phyloP scores from a whole-genome alignment of 2,113 vertebrate species.

The Bambusicola thoracicus region DNA sequence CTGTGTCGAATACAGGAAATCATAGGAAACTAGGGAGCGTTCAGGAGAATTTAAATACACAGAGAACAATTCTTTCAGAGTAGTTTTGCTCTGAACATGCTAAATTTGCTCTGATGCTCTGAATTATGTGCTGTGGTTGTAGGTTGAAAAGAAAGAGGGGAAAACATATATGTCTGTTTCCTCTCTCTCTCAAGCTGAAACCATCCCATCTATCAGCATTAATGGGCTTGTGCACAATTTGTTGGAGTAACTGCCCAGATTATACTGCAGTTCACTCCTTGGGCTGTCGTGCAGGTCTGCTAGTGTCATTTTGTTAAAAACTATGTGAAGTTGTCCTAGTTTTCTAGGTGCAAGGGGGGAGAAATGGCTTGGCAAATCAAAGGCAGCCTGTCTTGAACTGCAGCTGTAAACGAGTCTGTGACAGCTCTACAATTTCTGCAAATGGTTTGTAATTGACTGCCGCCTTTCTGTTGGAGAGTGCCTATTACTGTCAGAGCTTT shows the following conservation, averaged over 20 bases:
- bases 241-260: neutral
- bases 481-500: constrained; percentile 80
- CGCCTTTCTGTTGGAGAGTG: constrained; percentile 69
- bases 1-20: neutral
- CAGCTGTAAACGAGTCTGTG: constrained; percentile 73
- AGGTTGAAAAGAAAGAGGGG: neutral
- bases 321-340: constrained; percentile 38
- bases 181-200: neutral
- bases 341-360: constrained; percentile 13
- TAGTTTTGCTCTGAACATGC: neutral
- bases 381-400: constrained; percentile 43
- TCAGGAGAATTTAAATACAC: neutral
- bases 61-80: neutral
- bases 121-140: neutral
- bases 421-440: constrained; percentile 79
- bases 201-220: neutral
- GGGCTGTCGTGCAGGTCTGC: constrained; percentile 14
- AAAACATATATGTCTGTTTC: neutral
- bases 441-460: constrained; percentile 80
- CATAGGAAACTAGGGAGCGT: constrained; percentile 7
- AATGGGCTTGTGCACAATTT: neutral
- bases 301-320: neutral
- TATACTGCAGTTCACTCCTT: neutral
- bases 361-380: constrained; percentile 43
- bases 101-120: neutral